These are phyloP conservation scores for Pogoniulus pusillus DNA, from an alignment of 2,797 vertebrate genomes.

Conservation along the genomic window DNA sequence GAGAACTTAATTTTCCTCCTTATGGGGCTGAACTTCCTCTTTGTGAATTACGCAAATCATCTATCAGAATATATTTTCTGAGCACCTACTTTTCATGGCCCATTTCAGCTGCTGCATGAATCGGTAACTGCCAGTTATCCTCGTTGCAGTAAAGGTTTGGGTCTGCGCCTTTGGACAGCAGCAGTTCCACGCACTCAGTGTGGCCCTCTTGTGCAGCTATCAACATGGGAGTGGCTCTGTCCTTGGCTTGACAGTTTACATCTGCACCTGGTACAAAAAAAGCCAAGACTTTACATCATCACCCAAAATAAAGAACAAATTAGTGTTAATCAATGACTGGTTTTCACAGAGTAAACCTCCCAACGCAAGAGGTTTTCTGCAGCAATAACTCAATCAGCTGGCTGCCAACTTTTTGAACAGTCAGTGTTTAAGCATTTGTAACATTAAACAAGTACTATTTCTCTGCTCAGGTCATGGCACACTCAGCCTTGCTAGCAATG, in stretches of 20 bases:
- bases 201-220: constrained; percentile 96
- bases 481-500: background rate
- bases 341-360: background rate
- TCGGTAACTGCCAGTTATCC: constrained; percentile 89
- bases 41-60: too few relatives aligned
- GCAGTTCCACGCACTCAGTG: constrained; percentile 81
- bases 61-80: too few relatives aligned
- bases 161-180: constrained; percentile 84
- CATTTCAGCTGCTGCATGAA: constrained; percentile 92
- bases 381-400: background rate
- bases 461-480: background rate
- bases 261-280: constrained; percentile 81
- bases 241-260: constrained; percentile 86
- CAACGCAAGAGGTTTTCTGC: background rate
- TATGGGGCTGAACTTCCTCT: too few relatives aligned
- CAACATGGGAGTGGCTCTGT: constrained; percentile 90
- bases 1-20: too few relatives aligned
- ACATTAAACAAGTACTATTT: background rate
- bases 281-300: background rate
- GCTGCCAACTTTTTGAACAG: background rate
- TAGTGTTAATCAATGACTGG: background rate
- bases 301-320: background rate
- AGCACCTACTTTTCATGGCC: constrained; percentile 83
- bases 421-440: background rate
- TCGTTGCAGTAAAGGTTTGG: constrained; percentile 87